Base-by-base conservation (phyloP, 2,888 invertebrate species). In the Galerucella pusilla region DNA sequence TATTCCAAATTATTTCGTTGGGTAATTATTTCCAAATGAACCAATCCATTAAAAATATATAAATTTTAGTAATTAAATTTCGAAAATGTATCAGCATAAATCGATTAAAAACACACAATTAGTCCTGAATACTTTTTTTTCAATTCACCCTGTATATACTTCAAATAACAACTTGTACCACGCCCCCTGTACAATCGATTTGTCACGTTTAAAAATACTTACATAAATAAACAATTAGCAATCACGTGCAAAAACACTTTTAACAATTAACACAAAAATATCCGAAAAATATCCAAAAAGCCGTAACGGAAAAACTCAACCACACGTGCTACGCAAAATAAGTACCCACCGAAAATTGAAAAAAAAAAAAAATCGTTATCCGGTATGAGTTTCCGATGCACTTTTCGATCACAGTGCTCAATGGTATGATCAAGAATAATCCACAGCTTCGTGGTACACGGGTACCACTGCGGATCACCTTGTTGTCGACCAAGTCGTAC, bases 381-480 rank as follows among this genome's bases (percentile, higher is more conserved):
- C 59, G 54, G 20, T 25, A 20, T 16, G 25, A 28, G 28, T 52
- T 54, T 35, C 69, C 70, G 42, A 64, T 70, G 70, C 70, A 70
- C 70, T 70, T 70, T 61, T 64, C 63, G 63, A 64, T 70, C 63
- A 64, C 63, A 20, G 46, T 12, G 64, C 45, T 73, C 73, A 75
- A 75, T 72, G 74, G 78, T 71, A 70, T 63, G 72, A 71, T 71
- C 69, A 74, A 76, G 77, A 77, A 77, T 77, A 77, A 71, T 61
- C 74, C 68, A 20, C 68, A 52, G 64, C 64, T 68, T 74, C 76
- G 76, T 68, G 69, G 76, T 77, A 74, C 75, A 75, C 68, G 74
- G 73, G 74, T 69, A 75, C 71, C 71, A 64, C 70, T 45, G 68
- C 76, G 67, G 80, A 80, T 80, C 76, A 80, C 80, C 80, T 80